These are phyloP conservation scores for Aphodius granarius DNA, from an alignment of 2,888 invertebrate genomes.

Conservation along the genomic window DNA sequence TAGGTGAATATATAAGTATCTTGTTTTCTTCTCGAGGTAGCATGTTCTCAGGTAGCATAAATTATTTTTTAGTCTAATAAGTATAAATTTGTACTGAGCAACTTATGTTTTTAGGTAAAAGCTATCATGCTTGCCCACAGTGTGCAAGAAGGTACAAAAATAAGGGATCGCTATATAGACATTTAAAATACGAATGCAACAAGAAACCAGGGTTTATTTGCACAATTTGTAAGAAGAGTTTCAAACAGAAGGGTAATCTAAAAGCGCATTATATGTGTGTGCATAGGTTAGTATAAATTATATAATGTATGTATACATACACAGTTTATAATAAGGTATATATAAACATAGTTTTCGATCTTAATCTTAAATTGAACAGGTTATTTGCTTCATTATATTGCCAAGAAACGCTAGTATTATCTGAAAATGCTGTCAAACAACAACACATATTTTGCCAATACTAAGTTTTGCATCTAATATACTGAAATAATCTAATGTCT, in stretches of 20 bases:
- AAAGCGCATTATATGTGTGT: constrained; percentile 23
- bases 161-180: constrained; percentile 29
- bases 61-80: too few species aligned
- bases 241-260: constrained; percentile 22
- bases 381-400: too few species aligned
- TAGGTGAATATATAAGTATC: neutral
- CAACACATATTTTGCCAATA: too few species aligned
- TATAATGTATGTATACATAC: neutral
- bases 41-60: too few species aligned
- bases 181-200: constrained; percentile 27
- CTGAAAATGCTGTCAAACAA: too few species aligned
- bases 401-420: too few species aligned
- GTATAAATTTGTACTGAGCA: neutral
- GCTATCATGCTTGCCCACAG: constrained; percentile 25
- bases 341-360: too few species aligned
- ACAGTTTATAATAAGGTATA: neutral
- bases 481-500: too few species aligned
- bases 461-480: too few species aligned
- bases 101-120: neutral
- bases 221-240: constrained; percentile 18
- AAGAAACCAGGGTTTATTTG: constrained; percentile 23
- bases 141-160: constrained; percentile 31
- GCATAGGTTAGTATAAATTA: constrained; percentile 15
- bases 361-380: too few species aligned
- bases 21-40: neutral